Evolutionary conservation across 2,797 vertebrate genomes (phyloP).

Genomic region (Acropternis orthonyx): DNA sequence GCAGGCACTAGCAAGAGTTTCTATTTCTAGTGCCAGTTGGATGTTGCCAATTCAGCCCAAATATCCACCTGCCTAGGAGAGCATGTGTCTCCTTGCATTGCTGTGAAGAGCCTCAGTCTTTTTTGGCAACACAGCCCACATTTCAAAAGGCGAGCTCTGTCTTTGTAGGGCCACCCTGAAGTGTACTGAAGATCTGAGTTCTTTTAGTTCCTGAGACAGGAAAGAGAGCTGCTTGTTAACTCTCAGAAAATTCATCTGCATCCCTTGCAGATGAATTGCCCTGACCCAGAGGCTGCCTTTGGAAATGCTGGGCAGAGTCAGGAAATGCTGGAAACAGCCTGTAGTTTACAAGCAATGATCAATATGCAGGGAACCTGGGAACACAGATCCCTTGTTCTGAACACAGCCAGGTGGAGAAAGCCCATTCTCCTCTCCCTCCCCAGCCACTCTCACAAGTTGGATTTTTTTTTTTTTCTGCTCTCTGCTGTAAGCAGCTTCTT

Average conservation of each 20-base stretch:
- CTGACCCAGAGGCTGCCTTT: background rate
- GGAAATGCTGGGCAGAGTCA: background rate
- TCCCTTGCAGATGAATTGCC: background rate
- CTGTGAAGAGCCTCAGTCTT: background rate
- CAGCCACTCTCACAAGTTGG: accelerated
- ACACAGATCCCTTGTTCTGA: background rate
- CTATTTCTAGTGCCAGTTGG: background rate
- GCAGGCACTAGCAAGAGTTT: background rate
- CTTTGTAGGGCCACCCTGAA: background rate
- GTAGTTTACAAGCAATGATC: background rate
- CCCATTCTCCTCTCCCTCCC: background rate
- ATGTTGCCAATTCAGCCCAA: background rate
- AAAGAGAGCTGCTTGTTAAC: background rate
- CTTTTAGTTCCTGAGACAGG: background rate
- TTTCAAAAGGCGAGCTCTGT: background rate
- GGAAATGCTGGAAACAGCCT: background rate
- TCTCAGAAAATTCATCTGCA: background rate
- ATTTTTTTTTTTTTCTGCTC: background rate
- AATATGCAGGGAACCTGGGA: background rate
- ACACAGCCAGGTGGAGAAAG: background rate
- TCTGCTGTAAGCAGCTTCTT: background rate
- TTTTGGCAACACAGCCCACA: background rate
- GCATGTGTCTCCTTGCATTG: accelerated
- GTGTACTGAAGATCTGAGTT: background rate
- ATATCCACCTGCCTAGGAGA: background rate